Conservation (phyloP, 2,888 invertebrate genomes). For the Onchidella celtica region DNA sequence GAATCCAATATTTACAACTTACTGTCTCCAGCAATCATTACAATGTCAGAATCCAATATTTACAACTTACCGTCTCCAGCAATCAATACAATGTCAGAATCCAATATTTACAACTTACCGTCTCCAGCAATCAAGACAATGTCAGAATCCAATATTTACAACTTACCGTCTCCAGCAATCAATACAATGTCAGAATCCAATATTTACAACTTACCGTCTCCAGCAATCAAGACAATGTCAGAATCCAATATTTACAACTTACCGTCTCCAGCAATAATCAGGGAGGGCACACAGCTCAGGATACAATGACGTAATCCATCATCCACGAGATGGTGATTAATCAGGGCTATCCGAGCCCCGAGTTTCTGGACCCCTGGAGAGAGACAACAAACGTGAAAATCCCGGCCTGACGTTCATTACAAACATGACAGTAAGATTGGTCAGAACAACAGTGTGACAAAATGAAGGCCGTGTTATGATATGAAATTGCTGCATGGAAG, state of each 20-base stretch:
- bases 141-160: background rate
- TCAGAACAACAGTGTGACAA: too few relatives aligned
- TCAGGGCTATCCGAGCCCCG: slow-evolving; percentile 33
- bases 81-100: too few relatives aligned
- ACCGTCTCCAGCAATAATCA: slow-evolving; percentile 37
- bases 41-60: too few relatives aligned
- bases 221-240: background rate
- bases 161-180: background rate
- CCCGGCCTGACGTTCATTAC: too few relatives aligned
- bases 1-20: too few relatives aligned
- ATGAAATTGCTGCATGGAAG: too few relatives aligned
- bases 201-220: background rate
- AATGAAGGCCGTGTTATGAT: too few relatives aligned
- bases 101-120: too few relatives aligned
- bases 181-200: background rate
- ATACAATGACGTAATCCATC: slow-evolving; percentile 25
- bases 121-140: background rate
- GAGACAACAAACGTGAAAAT: background rate
- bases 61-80: too few relatives aligned
- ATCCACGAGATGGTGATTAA: slow-evolving; percentile 32
- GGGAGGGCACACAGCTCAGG: slow-evolving; percentile 22
- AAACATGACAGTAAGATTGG: too few relatives aligned
- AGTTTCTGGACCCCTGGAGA: slow-evolving; percentile 29
- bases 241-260: background rate
- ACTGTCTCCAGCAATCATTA: too few relatives aligned